phyloP scores from a whole-genome alignment of 2,888 invertebrate genomes.

The Drosophila mimica region DNA sequence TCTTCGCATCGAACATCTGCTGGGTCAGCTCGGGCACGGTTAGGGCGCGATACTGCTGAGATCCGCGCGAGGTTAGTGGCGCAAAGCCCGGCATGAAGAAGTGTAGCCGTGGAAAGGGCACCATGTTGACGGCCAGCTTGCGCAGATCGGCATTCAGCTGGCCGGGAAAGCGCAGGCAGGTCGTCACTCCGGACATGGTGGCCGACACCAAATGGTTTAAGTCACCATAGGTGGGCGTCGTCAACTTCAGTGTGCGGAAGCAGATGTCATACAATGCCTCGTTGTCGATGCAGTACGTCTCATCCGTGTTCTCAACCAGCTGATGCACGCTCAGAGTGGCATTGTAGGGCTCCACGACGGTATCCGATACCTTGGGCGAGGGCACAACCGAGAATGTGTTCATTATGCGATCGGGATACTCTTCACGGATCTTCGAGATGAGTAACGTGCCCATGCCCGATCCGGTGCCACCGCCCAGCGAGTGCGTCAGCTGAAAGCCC shows the following conservation, averaged over 20 bases:
- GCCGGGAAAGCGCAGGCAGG: constrained; percentile 95
- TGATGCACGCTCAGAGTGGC: constrained; percentile 95
- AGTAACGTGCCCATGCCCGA: constrained; percentile 95
- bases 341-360: constrained; percentile 92
- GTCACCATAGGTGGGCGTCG: constrained; percentile 96
- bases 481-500: constrained; percentile 93
- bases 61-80: constrained; percentile 94
- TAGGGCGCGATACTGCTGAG: constrained; percentile 95
- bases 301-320: constrained; percentile 95
- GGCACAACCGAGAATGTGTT: constrained; percentile 93
- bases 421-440: constrained; percentile 95
- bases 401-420: constrained; percentile 95
- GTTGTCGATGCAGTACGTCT: constrained; percentile 96
- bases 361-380: constrained; percentile 91
- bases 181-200: constrained; percentile 95
- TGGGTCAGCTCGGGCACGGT: constrained; percentile 96
- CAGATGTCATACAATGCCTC: constrained; percentile 97
- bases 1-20: constrained; percentile 97
- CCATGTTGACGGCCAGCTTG: constrained; percentile 98
- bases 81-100: constrained; percentile 99
- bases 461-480: constrained; percentile 95
- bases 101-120: constrained; percentile 97
- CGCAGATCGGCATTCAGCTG: constrained; percentile 97
- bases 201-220: constrained; percentile 95
- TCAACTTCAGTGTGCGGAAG: constrained; percentile 94